Conservation (phyloP, 2,113 vertebrate genomes). For the Aptenodytes forsteri region DNA sequence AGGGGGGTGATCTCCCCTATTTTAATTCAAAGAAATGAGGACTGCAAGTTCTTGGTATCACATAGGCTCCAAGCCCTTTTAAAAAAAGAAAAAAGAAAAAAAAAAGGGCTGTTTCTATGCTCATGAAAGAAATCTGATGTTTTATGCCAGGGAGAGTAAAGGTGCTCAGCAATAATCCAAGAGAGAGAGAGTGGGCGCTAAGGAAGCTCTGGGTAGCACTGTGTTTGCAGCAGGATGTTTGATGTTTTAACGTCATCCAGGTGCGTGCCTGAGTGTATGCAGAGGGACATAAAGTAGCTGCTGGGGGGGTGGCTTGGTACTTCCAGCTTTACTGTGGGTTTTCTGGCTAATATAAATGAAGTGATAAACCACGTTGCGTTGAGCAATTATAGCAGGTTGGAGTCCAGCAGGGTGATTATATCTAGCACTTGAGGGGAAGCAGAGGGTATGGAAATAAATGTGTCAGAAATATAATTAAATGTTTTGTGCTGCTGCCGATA, state of each 20-base stretch:
- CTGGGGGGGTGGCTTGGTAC: neutral
- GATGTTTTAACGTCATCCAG: neutral
- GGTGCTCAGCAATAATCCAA: neutral
- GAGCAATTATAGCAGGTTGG: neutral
- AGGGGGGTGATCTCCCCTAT: neutral
- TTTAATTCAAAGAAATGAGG: neutral
- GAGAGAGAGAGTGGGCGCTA: neutral
- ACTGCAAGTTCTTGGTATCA: neutral
- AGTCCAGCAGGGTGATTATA: constrained; percentile 2
- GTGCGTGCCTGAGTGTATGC: too few relatives aligned
- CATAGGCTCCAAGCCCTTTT: neutral
- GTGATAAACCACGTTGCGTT: neutral
- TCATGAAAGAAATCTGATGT: neutral
- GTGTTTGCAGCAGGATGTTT: neutral
- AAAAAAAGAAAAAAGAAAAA: too few relatives aligned
- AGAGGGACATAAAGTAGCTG: neutral
- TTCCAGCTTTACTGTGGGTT: neutral
- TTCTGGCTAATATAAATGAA: neutral
- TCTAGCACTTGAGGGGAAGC: neutral
- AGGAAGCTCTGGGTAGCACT: neutral
- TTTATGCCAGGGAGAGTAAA: neutral
- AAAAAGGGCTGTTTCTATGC: neutral
- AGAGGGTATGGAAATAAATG: constrained; percentile 11
- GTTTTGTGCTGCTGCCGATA: neutral
- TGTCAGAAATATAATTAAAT: constrained; percentile 30